Evolutionary conservation across 2,797 vertebrate species (phyloP), one percentile per base, ranked within the genome.

Genomic region (Oreortyx pictus): DNA sequence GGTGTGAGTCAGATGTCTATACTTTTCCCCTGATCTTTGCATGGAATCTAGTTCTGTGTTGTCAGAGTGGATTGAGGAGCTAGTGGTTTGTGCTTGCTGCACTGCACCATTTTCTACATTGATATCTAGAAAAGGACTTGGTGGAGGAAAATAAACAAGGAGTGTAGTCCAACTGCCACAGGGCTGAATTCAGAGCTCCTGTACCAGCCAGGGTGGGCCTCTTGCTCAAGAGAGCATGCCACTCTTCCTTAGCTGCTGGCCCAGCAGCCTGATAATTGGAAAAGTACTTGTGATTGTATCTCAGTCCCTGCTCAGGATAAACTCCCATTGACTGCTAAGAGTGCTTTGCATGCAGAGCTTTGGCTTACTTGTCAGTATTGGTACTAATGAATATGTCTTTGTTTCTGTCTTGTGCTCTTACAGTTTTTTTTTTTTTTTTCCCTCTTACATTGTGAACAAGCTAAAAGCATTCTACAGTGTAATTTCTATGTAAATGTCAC

Each of bases 341-440:
- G 11, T 60, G 35, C 49, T 95, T 88, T 90, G 71, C 52, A 44
- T 73, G 37, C 61, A 88, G 57, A 84, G 57, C 56, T 90, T 84
- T 79, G 61, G 41, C 1, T 2, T 61, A 39, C 52, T 88, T 91
- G 83, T 88, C 61, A 82, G 52, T 84, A 92, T 70, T 67, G 35
- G 78, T 86, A 73, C 86, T 90, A 93, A 91, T 92, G 44, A 88
- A 35, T 91, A 88, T 47, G 72, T 82, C 83, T 65, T 86, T 71
- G 80, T 74, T 12, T 78, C 3, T 74, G 25, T 80, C 25, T 84
- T 81, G n/a, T 92, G 54, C 43, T 78, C 8, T 35, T 83, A 72
- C 0, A 0, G 20, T 37, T 95, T 87, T 80, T 54, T 87, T 93
- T 82, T 17, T 62, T 90, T 7, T 75, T 85, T 84, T 88, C 71